Conservation (phyloP, 2,113 vertebrate species). For the Colius striatus region DNA sequence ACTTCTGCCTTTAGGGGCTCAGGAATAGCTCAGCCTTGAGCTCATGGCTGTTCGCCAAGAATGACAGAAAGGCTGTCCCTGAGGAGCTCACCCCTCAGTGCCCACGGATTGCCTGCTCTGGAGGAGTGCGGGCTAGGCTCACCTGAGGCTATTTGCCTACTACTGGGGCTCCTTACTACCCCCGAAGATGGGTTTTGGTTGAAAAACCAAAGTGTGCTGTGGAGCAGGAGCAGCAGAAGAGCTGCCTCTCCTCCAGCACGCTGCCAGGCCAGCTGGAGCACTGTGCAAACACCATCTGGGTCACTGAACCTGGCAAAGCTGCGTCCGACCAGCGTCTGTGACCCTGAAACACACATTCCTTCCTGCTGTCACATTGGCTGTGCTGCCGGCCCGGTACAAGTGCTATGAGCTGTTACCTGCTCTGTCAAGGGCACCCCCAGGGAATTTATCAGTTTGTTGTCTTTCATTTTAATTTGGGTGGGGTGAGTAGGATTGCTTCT, state of each 20-base stretch:
- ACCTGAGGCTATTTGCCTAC: rapidly evolving
- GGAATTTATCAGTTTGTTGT: rapidly evolving
- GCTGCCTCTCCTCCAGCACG: rapidly evolving
- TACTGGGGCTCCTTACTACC: background rate
- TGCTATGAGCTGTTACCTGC: background rate
- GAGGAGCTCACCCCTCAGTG: background rate
- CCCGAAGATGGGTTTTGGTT: background rate
- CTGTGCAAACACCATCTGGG: background rate
- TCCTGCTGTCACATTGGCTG: rapidly evolving
- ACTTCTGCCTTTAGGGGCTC: background rate
- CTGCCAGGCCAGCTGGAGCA: background rate
- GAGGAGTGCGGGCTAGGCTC: rapidly evolving
- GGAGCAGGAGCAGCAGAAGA: background rate
- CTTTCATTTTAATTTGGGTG: background rate
- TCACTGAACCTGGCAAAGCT: background rate
- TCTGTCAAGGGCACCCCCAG: background rate
- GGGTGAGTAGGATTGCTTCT: background rate
- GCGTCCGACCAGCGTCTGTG: rapidly evolving
- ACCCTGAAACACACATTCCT: background rate
- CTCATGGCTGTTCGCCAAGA: background rate
- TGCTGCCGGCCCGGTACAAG: rapidly evolving
- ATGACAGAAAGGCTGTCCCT: rapidly evolving
- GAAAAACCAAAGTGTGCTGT: rapidly evolving
- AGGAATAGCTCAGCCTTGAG: background rate
- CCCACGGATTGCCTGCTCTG: rapidly evolving